Base-by-base conservation (phyloP, 35 echinoderm and acorn worm species). In the Eucidaris tribuloides region DNA sequence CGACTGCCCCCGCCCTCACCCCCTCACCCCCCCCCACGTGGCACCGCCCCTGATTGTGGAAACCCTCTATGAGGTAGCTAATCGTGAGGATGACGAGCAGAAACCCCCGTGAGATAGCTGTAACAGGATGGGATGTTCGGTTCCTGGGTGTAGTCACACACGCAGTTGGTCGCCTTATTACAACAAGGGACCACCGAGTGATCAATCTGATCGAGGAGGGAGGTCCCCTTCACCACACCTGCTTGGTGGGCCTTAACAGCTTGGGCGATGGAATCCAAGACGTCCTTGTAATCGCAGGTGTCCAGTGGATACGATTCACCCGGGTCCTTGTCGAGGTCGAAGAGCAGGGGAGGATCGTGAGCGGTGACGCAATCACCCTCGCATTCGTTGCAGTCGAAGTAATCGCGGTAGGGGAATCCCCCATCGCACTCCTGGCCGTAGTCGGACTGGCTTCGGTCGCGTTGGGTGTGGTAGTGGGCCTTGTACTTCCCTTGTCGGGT, bases 331-430 rank as follows among this genome's bases (percentile, higher is more conserved):
- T 88, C 76, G 20, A 88, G 38, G 45, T 88, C 44, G 33, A 25
- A 88, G 34, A 88, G 37, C 1, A 88, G 27, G 9, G 85, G 85
- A 50, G 85, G 72, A 31, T 88, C 42, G 35, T 88, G 85, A 31
- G 18, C 41, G 54, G 54, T 88, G 20, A 88, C 58, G 45, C 85
- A 80, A 32, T 65, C 41, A 79, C 33, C 85, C 18, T 88, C 45
- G 40, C 76, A 80, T 14, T 80, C 31, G 34, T 77, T 43, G 58
- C 85, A 88, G 5, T 80, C 57, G 45, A 62, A 88, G 39, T 48
- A 88, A 45, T 88, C 54, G 13, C 35, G 57, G 0, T 25, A 23
- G 3, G 85, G 85, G 9, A 81, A 62, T 2, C 85, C 85, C 43
- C 48, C 48, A 9, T 37, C 55, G 6, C 50, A 60, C 37, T 32